A percentile compares a stretch with the other conserved stretches of the same genome.
phyloP scores from a whole-genome alignment of 2,797 vertebrate species.

The Catharus ustulatus region DNA sequence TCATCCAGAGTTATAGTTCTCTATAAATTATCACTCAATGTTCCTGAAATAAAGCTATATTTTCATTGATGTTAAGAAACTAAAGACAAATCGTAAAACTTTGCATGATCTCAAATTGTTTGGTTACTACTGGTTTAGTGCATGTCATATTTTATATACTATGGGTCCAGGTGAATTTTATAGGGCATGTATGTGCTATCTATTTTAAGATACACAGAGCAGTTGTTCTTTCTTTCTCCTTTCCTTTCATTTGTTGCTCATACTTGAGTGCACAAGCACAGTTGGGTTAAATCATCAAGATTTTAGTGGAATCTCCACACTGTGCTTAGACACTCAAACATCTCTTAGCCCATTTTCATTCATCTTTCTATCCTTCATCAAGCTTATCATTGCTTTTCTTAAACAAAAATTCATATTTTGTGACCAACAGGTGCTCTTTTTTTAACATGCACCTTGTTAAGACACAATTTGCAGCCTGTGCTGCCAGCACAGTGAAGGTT shows the following conservation, averaged over 20 bases:
- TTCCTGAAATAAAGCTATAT: background rate
- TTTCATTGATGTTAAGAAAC: background rate
- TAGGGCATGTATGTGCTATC: background rate
- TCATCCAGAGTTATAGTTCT: background rate
- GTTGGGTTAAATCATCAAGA: background rate
- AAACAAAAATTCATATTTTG: background rate
- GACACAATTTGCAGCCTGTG: background rate
- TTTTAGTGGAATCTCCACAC: background rate
- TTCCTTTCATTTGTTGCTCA: background rate
- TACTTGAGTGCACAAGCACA: background rate
- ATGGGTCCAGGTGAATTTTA: background rate
- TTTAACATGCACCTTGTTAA: background rate
- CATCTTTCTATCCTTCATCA: background rate
- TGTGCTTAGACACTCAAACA: background rate
- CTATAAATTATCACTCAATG: background rate
- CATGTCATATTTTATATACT: background rate
- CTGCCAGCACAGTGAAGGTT: background rate
- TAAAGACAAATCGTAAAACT: background rate
- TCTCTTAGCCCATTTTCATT: background rate
- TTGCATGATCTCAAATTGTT: background rate
- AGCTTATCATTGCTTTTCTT: background rate
- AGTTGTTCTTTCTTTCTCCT: background rate
- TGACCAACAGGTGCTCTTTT: rapidly evolving
- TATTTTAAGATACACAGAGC: background rate
- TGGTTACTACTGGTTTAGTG: background rate